Percentiles rank a stretch among this genome's conserved stretches.
Conservation (phyloP, 2,888 invertebrate genomes). For the Nymphalis c-album region DNA sequence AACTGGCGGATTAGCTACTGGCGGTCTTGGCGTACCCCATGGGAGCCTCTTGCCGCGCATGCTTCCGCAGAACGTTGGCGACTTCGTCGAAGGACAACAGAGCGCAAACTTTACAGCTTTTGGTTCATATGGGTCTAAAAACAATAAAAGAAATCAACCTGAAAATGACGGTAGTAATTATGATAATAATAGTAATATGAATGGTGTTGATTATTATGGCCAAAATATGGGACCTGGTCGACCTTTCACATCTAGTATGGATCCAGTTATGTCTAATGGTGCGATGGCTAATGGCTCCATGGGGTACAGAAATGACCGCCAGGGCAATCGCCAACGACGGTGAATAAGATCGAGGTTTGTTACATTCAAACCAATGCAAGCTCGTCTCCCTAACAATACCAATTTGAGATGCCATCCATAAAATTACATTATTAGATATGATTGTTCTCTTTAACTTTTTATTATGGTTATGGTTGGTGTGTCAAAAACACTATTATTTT, state of each 20-base stretch:
- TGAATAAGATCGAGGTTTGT: conserved; percentile 78
- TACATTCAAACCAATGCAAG: conserved; percentile 75
- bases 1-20: conserved; percentile 57
- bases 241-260: conserved; percentile 56
- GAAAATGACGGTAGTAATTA: conserved; percentile 51
- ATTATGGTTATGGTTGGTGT: conserved; percentile 23
- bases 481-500: conserved; percentile 19
- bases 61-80: conserved; percentile 63
- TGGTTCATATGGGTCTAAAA: conserved; percentile 69
- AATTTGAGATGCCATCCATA: conserved; percentile 40
- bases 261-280: conserved; percentile 55
- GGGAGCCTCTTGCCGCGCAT: conserved; percentile 75
- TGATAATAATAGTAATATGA: conserved; percentile 50
- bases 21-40: conserved; percentile 74
- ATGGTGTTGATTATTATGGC: conserved; percentile 57
- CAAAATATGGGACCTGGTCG: conserved; percentile 67
- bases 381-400: conserved; percentile 60
- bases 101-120: conserved; percentile 75
- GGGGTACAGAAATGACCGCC: conserved; percentile 79
- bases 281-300: conserved; percentile 73
- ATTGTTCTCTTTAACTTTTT: neutral
- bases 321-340: conserved; percentile 76
- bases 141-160: conserved; percentile 51
- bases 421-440: conserved; percentile 10
- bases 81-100: conserved; percentile 58